These are phyloP conservation scores for Apis florea DNA, from an alignment of 1,140 invertebrate species.

Conservation along the genomic window DNA sequence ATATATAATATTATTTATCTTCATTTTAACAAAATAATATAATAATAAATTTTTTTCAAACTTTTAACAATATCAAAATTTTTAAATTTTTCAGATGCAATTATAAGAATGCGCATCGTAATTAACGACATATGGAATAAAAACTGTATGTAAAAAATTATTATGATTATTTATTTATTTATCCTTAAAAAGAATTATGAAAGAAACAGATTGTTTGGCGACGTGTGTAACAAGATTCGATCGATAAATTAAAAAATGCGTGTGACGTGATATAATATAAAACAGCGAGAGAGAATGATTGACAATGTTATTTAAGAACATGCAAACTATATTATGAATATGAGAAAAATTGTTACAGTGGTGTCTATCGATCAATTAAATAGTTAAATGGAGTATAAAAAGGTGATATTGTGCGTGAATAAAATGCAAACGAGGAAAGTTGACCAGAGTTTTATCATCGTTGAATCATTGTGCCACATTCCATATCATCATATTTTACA, in stretches of 20 bases:
- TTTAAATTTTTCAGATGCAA: background rate
- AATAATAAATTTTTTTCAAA: background rate
- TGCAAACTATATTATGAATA: conserved; percentile 13
- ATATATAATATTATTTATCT: background rate
- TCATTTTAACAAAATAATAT: background rate
- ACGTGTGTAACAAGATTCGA: conserved; percentile 24
- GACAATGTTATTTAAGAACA: conserved; percentile 10
- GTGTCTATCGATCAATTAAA: conserved; percentile 34
- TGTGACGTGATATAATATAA: conserved; percentile 31
- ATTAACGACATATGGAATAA: background rate
- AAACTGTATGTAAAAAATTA: background rate
- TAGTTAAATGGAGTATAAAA: conserved; percentile 28
- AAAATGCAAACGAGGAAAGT: conserved; percentile 44
- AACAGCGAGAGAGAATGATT: conserved; percentile 38
- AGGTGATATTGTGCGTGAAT: conserved; percentile 23
- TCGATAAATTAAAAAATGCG: conserved; percentile 26
- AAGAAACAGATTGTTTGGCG: conserved; percentile 21
- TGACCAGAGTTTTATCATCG: conserved; percentile 67
- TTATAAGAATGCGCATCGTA: background rate
- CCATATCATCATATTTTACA: conserved; percentile 72
- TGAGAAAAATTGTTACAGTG: background rate
- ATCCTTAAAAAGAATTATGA: background rate
- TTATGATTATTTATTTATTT: background rate
- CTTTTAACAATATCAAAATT: background rate
- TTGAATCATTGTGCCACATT: conserved; percentile 72